phyloP scores from a whole-genome alignment of 2,888 invertebrate genomes.

The Nomada ruficornis region DNA sequence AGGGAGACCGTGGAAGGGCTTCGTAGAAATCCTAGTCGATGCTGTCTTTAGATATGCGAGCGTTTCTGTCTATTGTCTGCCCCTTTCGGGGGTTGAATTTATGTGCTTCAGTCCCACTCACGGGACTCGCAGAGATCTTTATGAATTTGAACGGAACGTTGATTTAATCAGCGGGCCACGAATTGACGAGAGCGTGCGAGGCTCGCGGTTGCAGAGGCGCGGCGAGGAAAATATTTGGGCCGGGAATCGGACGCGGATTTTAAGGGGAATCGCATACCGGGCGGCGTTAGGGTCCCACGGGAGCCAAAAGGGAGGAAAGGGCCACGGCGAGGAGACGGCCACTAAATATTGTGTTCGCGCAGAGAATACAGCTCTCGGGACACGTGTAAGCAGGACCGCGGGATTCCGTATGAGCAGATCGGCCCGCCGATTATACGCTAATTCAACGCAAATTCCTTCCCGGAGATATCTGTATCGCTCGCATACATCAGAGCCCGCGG shows the following conservation, averaged over 20 bases:
- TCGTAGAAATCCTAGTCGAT: conserved; percentile 7
- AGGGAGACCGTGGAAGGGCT: not conserved
- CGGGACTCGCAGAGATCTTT: not conserved
- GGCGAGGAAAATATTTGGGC: conserved; percentile 57
- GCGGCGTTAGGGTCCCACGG: conserved; percentile 63
- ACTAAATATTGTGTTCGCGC: conserved; percentile 84
- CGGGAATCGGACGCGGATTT: conserved; percentile 48
- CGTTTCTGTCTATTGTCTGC: not conserved
- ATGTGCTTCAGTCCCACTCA: not conserved
- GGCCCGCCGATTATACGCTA: conserved; percentile 84
- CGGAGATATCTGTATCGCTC: conserved; percentile 83
- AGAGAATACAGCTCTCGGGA: conserved; percentile 82
- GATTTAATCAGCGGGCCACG: conserved; percentile 42
- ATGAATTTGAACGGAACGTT: no score
- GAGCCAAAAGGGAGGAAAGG: conserved; percentile 52
- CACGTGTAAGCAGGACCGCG: conserved; percentile 83
- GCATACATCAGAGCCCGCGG: conserved; percentile 80
- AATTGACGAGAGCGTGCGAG: conserved; percentile 39
- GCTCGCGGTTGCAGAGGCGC: conserved; percentile 14
- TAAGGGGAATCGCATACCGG: conserved; percentile 69
- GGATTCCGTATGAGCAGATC: conserved; percentile 84
- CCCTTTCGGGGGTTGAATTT: not conserved
- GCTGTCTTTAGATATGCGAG: not conserved
- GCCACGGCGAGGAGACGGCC: conserved; percentile 71
- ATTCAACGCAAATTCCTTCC: conserved; percentile 84